Conservation (phyloP, 1,140 invertebrate genomes). For the Cyrtorhinus lividipennis region DNA sequence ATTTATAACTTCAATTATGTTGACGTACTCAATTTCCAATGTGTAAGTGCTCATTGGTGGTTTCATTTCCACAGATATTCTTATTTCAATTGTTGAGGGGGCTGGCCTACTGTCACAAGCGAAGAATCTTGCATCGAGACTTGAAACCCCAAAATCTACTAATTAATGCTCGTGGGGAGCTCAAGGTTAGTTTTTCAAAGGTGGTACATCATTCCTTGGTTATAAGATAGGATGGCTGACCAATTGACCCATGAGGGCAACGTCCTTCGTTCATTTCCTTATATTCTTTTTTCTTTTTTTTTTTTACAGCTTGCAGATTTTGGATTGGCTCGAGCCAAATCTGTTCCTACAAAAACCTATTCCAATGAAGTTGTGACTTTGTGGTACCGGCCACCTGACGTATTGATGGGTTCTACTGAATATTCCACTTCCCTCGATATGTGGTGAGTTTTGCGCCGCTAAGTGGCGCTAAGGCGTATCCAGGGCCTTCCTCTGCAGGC, state of each 20-base stretch:
- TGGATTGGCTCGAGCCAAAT: constrained; percentile 84
- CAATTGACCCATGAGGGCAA: no score
- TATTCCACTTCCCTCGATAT: constrained; percentile 90
- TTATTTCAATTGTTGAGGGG: constrained; percentile 90
- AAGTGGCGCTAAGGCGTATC: neutral
- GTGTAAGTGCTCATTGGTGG: constrained; percentile 27
- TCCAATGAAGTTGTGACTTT: constrained; percentile 92
- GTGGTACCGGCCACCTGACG: constrained; percentile 90
- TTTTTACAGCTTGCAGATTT: constrained; percentile 65
- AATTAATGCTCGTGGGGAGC: constrained; percentile 81
- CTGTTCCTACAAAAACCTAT: constrained; percentile 91
- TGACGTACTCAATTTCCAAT: no score
- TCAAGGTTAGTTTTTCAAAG: constrained; percentile 64
- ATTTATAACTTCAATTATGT: no score
- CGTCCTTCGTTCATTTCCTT: no score
- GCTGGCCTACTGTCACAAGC: constrained; percentile 80
- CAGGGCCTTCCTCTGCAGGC: no score
- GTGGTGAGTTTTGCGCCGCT: no score
- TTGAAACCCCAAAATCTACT: constrained; percentile 92
- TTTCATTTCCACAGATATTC: constrained; percentile 78
- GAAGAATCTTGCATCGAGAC: constrained; percentile 85
- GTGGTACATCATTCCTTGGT: no score
- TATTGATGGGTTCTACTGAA: constrained; percentile 90
- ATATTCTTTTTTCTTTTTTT: no score
- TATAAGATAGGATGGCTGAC: no score